Evolutionary conservation across 1,140 invertebrate species (phyloP).

Genomic region (Cyrtorhinus lividipennis): DNA sequence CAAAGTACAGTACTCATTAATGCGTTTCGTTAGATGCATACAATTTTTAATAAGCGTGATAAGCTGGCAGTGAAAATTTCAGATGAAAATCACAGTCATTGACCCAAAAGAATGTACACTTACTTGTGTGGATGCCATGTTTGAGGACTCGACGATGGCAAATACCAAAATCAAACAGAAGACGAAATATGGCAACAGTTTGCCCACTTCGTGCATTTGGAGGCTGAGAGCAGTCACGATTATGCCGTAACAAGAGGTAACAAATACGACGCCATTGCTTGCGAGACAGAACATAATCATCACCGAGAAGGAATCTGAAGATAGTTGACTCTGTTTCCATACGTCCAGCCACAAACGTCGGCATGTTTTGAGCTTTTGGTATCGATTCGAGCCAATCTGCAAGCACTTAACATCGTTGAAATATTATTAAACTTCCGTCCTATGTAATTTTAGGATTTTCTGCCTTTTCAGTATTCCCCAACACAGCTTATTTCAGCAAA

Average conservation of each 20-base stretch:
- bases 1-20: neutral
- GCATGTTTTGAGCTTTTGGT: neutral
- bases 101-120: neutral
- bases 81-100: neutral
- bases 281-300: neutral
- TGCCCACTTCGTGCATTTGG: neutral
- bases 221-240: neutral
- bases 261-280: neutral
- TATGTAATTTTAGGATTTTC: no score
- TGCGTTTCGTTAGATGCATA: neutral
- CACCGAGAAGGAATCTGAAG: neutral
- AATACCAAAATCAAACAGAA: neutral
- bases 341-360: neutral
- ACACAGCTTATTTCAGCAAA: no score
- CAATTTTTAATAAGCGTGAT: neutral
- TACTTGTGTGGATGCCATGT: neutral
- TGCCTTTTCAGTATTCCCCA: no score
- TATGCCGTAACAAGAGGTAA: neutral
- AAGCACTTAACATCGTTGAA: no score
- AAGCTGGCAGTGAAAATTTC: neutral
- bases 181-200: neutral
- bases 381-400: neutral
- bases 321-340: neutral
- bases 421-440: no score
- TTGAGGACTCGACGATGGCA: neutral